Conservation (phyloP, 1,140 invertebrate genomes). For the Orussus abietinus region DNA sequence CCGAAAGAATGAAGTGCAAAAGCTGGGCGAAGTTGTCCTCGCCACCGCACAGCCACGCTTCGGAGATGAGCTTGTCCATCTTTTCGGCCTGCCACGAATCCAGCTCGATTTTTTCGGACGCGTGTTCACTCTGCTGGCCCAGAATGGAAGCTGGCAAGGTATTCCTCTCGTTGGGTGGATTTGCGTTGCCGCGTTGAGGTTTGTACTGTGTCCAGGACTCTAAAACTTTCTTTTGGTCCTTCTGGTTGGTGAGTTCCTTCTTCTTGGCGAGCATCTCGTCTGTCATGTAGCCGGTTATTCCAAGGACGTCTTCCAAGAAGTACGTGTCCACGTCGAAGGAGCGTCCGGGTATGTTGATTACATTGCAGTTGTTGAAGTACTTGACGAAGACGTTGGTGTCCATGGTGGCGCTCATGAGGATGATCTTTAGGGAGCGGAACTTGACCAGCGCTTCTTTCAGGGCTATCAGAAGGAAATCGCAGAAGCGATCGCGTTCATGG, state of each 20-base stretch:
- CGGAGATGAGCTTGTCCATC: slow-evolving; percentile 60
- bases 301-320: slow-evolving; percentile 81
- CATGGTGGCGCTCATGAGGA: slow-evolving; percentile 95
- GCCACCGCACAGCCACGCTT: slow-evolving; percentile 59
- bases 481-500: slow-evolving; percentile 89
- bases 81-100: slow-evolving; percentile 56
- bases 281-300: slow-evolving; percentile 65
- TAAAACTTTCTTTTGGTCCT: slow-evolving; percentile 52
- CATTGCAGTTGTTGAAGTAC: slow-evolving; percentile 76
- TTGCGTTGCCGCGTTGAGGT: slow-evolving; percentile 14
- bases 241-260: slow-evolving; percentile 48
- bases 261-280: slow-evolving; percentile 59
- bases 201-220: slow-evolving; percentile 51
- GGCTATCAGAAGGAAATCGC: slow-evolving; percentile 88
- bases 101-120: slow-evolving; percentile 54
- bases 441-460: slow-evolving; percentile 72
- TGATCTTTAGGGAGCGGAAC: slow-evolving; percentile 70
- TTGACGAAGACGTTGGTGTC: slow-evolving; percentile 75
- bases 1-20: slow-evolving; percentile 69
- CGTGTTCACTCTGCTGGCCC: slow-evolving; percentile 36
- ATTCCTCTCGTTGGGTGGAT: slow-evolving; percentile 24
- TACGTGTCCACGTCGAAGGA: slow-evolving; percentile 73
- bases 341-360: slow-evolving; percentile 78
- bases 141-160: slow-evolving; percentile 37
- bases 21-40: slow-evolving; percentile 67